These are phyloP conservation scores for Bombus fervidus DNA, from an alignment of 1,140 invertebrate species.

Conservation along the genomic window DNA sequence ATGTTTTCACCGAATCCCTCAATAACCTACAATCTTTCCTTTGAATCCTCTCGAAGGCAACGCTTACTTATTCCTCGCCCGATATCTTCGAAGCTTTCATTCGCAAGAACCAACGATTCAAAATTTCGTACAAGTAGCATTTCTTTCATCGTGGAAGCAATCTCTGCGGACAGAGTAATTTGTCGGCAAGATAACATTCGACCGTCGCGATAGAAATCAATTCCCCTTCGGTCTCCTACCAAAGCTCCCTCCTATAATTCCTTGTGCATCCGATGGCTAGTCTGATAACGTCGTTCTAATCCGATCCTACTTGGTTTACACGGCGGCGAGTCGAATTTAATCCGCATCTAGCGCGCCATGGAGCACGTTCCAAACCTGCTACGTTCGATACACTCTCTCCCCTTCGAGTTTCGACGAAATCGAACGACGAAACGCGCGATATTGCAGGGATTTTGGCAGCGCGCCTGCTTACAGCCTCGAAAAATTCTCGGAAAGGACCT, in stretches of 20 bases:
- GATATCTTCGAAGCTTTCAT: neutral
- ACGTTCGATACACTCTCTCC: neutral
- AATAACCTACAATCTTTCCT: too few species aligned
- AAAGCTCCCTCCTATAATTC: slow-evolving; percentile 48
- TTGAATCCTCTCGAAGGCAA: neutral
- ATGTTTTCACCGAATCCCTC: too few species aligned
- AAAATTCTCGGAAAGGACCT: neutral
- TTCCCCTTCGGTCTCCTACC: neutral
- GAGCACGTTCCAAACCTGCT: slow-evolving; percentile 36
- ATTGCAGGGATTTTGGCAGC: slow-evolving; percentile 24
- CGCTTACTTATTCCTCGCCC: neutral
- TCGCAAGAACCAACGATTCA: too few species aligned
- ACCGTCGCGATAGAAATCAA: slow-evolving; percentile 47
- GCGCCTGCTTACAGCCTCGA: slow-evolving; percentile 9
- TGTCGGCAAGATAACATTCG: slow-evolving; percentile 25
- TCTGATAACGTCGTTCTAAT: slow-evolving; percentile 56
- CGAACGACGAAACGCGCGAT: neutral
- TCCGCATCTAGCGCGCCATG: slow-evolving; percentile 47
- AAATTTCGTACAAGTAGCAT: neutral
- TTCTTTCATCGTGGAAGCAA: neutral
- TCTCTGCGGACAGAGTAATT: slow-evolving; percentile 6
- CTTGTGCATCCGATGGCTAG: slow-evolving; percentile 42
- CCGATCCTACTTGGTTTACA: slow-evolving; percentile 63
- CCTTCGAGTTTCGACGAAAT: too few species aligned
- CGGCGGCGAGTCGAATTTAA: slow-evolving; percentile 60